Conservation (phyloP, 2,113 vertebrate species). For the Ophiodon elongatus region DNA sequence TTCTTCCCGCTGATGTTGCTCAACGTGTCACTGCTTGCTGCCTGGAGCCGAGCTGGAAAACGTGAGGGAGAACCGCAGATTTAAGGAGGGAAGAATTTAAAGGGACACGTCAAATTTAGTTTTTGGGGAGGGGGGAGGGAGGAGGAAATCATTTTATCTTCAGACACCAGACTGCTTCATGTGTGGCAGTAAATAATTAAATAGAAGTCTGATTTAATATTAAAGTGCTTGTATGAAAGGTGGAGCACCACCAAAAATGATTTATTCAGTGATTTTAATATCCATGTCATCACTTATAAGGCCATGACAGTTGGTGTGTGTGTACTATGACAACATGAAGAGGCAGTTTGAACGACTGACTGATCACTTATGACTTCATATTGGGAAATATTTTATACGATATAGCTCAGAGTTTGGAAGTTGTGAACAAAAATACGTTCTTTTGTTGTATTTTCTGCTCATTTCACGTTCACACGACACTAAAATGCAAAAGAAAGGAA, state of each 20-base stretch:
- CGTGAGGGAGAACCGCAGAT: slow-evolving; percentile 16
- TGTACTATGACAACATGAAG: not conserved
- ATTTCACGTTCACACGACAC: not conserved
- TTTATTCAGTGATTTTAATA: not conserved
- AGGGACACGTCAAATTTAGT: not conserved
- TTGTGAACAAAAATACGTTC: not conserved
- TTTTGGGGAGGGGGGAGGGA: not conserved
- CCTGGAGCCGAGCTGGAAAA: slow-evolving; percentile 36
- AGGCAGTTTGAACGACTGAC: too few species aligned
- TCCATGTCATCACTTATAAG: not conserved
- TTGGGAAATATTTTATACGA: not conserved
- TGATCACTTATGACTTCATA: not conserved
- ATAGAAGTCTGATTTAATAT: not conserved
- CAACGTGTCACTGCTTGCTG: slow-evolving; percentile 42
- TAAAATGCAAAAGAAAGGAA: not conserved
- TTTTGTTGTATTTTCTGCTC: not conserved
- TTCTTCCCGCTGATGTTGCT: slow-evolving; percentile 50
- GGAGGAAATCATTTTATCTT: not conserved
- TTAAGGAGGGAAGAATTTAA: slow-evolving; percentile 28
- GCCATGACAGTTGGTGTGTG: not conserved
- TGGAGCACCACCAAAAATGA: not conserved
- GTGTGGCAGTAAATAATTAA: not conserved
- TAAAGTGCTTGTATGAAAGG: slow-evolving; percentile 1
- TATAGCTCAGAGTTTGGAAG: not conserved
- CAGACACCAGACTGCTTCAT: not conserved